These are phyloP conservation scores for Xestia c-nigrum DNA, from an alignment of 2,888 invertebrate genomes.

Conservation along the genomic window DNA sequence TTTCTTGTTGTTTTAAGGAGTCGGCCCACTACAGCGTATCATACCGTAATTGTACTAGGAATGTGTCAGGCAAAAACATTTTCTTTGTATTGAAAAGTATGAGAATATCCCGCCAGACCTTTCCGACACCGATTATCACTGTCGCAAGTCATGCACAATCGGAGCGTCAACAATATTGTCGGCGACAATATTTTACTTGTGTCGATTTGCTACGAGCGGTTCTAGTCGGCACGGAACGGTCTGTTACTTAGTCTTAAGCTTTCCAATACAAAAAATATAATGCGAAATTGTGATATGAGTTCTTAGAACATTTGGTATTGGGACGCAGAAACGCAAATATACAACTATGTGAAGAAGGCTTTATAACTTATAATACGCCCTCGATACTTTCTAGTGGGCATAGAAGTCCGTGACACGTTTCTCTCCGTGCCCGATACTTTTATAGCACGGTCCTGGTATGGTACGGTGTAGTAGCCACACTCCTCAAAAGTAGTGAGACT, in stretches of 20 bases:
- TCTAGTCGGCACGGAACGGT: not conserved
- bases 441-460: not conserved
- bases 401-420: not conserved
- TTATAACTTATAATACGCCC: not conserved
- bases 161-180: not conserved
- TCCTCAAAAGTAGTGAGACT: not conserved
- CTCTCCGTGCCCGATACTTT: not conserved
- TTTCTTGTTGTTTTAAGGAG: not conserved
- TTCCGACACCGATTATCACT: not conserved
- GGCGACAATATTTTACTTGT: not conserved
- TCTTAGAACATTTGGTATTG: too few relatives aligned
- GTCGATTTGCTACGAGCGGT: not conserved
- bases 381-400: not conserved
- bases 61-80: not conserved
- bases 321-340: too few relatives aligned
- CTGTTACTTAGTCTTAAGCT: not conserved
- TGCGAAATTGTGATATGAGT: too few relatives aligned
- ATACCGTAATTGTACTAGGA: not conserved
- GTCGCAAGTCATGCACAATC: not conserved
- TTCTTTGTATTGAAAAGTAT: not conserved
- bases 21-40: not conserved
- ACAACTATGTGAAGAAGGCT: too few relatives aligned
- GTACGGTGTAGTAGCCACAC: not conserved
- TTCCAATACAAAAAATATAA: not conserved
- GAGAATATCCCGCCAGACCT: not conserved